A percentile compares a stretch with the other conserved stretches of the same genome.
These are phyloP conservation scores for Scylla paramamosain DNA, from an alignment of 1,140 invertebrate species.

Conservation along the genomic window DNA sequence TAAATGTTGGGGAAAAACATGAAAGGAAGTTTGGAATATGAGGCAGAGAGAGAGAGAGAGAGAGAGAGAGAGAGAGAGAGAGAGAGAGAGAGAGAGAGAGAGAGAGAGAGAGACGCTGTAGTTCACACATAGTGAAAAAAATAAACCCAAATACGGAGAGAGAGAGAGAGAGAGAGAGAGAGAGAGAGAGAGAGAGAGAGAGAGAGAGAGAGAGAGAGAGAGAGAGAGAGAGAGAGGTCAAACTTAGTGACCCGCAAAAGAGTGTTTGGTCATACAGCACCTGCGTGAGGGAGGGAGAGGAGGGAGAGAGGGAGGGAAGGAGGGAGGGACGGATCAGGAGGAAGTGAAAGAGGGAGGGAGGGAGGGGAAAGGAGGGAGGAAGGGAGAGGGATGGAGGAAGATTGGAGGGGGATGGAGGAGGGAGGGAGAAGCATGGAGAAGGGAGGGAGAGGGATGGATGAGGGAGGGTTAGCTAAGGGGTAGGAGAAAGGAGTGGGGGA, in stretches of 20 bases:
- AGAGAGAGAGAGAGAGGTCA: not conserved
- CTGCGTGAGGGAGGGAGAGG: not conserved
- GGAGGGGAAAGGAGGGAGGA: not conserved
- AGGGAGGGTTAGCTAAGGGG: not conserved
- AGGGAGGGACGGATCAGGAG: not conserved
- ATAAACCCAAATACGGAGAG: not conserved
- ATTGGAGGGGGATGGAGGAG: not conserved
- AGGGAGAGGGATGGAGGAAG: too few species aligned
- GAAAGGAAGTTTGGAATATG: not conserved
- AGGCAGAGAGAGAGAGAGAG: not conserved
- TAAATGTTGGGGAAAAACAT: not conserved
- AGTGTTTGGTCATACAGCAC: constrained; percentile 21
- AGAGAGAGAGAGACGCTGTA: not conserved
- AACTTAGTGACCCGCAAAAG: constrained; percentile 12
- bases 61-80: constrained; percentile 50
- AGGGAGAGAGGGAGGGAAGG: not conserved
- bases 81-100: too few species aligned
- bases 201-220: too few species aligned
- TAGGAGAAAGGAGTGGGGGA: not conserved
- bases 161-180: constrained; percentile 26
- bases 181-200: too few species aligned
- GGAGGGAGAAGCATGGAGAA: not conserved
- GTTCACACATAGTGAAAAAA: not conserved
- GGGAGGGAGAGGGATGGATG: not conserved
- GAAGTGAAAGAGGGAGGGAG: not conserved